These are phyloP conservation scores for Pseudorhombus dupliciocellatus DNA, from an alignment of 2,113 vertebrate species.

Conservation along the genomic window DNA sequence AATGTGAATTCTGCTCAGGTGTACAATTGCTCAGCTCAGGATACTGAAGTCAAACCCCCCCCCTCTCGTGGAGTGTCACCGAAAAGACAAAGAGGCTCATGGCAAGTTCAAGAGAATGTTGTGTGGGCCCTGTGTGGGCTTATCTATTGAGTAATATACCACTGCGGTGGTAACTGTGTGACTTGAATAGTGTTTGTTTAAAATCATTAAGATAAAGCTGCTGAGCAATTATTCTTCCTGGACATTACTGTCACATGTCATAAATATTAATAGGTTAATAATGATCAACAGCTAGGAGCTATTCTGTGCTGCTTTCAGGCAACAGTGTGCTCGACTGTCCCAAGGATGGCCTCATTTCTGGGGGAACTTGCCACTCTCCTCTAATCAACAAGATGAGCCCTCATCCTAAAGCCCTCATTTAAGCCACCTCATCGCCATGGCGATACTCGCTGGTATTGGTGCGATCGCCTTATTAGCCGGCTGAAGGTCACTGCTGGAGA, in stretches of 20 bases:
- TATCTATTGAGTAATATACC: neutral
- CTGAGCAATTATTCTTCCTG: too few species aligned
- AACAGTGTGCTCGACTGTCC: neutral
- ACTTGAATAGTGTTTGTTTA: too few species aligned
- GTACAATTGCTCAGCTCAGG: neutral
- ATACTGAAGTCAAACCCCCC: conserved; percentile 12
- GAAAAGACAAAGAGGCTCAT: neutral
- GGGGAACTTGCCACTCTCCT: conserved; percentile 6
- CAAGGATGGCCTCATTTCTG: neutral
- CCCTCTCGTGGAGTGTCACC: too few species aligned
- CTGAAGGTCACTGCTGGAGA: conserved; percentile 62
- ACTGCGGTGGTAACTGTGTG: neutral
- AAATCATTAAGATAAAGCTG: too few species aligned
- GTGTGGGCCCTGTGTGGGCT: neutral
- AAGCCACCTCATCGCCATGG: conserved; percentile 39
- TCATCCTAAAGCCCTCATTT: conserved; percentile 18
- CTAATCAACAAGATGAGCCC: conserved; percentile 29
- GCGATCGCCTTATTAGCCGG: conserved; percentile 43
- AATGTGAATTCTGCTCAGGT: neutral
- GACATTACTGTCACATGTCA: too few species aligned
- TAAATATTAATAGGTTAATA: too few species aligned
- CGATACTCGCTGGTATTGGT: conserved; percentile 14
- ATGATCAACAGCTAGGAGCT: too few species aligned
- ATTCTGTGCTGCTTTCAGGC: too few species aligned
- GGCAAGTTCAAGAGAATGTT: neutral